Percentiles rank a stretch among this genome's conserved stretches.
Evolutionary conservation across 2,113 vertebrate genomes (phyloP).

Genomic region (Microcebus lehilahytsara): DNA sequence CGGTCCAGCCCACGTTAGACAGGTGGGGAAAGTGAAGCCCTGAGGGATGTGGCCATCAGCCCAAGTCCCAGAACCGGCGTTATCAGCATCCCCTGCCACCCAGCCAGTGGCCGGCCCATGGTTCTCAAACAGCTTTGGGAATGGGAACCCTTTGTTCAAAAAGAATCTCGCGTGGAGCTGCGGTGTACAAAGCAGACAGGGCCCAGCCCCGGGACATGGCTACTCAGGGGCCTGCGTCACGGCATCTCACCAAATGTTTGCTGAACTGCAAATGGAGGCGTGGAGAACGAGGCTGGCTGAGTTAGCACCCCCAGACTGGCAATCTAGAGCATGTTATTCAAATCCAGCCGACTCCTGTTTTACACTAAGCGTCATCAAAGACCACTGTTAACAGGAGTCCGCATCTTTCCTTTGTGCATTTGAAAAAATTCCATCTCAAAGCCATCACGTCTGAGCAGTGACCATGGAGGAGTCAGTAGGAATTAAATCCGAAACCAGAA

Average conservation of each 20-base stretch:
- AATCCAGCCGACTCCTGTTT: neutral
- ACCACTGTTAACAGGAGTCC: neutral
- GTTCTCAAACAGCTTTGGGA: neutral
- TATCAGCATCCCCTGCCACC: neutral
- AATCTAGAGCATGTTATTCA: neutral
- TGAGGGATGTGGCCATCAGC: neutral
- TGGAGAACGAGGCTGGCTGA: neutral
- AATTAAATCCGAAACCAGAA: neutral
- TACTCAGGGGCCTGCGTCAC: fast-evolving
- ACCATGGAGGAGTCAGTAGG: conserved; percentile 10
- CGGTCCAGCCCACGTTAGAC: neutral
- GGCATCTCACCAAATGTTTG: neutral
- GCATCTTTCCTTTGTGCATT: neutral
- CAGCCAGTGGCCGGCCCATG: neutral
- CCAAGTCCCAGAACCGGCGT: neutral
- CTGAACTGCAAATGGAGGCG: neutral
- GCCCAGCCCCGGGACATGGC: neutral
- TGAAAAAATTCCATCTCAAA: conserved; percentile 35
- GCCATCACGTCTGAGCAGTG: neutral
- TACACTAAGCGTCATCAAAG: neutral
- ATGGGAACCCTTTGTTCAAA: neutral
- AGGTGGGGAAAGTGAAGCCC: neutral
- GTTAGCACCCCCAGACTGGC: neutral
- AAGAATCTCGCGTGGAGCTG: neutral
- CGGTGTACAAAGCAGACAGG: neutral